These are phyloP conservation scores for Oncorhynchus keta DNA, from an alignment of 2,113 vertebrate species.

Conservation along the genomic window DNA sequence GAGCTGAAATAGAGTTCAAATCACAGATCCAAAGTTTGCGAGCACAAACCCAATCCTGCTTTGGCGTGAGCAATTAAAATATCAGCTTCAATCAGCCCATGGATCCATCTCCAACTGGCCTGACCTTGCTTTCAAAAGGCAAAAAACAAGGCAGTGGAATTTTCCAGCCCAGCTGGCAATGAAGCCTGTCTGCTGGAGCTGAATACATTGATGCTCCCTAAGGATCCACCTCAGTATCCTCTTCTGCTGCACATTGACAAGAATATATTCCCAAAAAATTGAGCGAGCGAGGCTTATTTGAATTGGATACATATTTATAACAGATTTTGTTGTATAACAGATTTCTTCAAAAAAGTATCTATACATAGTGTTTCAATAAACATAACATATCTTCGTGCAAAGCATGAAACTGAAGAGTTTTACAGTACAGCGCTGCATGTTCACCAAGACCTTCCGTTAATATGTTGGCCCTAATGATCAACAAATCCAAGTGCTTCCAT, in stretches of 20 bases:
- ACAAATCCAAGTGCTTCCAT: neutral
- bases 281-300: slow-evolving; percentile 1
- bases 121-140: slow-evolving; percentile 44
- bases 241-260: slow-evolving; percentile 39
- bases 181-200: slow-evolving; percentile 42
- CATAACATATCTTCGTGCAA: slow-evolving; percentile 16
- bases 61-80: slow-evolving; percentile 43
- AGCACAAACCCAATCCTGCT: slow-evolving; percentile 25
- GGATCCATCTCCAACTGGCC: slow-evolving; percentile 42
- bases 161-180: slow-evolving; percentile 54
- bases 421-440: neutral
- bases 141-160: slow-evolving; percentile 41
- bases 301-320: neutral
- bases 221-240: slow-evolving; percentile 34
- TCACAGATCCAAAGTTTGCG: slow-evolving; percentile 10
- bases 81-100: slow-evolving; percentile 50
- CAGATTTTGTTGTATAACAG: too few species aligned
- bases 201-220: slow-evolving; percentile 40
- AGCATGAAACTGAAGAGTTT: neutral
- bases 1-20: slow-evolving; percentile 12
- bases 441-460: neutral
- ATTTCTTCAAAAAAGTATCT: neutral
- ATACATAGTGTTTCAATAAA: neutral
- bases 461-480: neutral
- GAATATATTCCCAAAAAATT: slow-evolving; percentile 20